Evolutionary conservation across 2,888 invertebrate species (phyloP), one percentile per base, ranked within the genome.

Genomic region (Hirtodrosophila trivittata): DNA sequence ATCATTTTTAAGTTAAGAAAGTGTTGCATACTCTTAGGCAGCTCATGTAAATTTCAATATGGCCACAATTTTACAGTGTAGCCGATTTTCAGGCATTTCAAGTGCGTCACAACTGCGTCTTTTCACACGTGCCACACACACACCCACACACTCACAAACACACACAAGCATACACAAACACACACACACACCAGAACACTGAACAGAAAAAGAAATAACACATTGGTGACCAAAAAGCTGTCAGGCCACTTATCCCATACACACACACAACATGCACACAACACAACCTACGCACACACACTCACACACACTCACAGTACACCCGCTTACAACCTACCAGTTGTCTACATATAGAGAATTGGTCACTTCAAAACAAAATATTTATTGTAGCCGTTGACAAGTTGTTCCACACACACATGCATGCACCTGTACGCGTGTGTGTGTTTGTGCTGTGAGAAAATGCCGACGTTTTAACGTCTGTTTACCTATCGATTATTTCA

Each of bases 401-500:
- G 64, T 66, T 69, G 66, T 47, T 39, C 32, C 10, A 28, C 5
- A 28, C 28, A 28, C 52, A 43, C 32, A 56, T 33, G 62, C 10
- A 50, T 41, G 16, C 9, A 6, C 32, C n/a, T 5, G 14, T 14
- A 41, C 16, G 21, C 14, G 33, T 39, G 14, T 28, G 25, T 26
- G 43, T 28, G 18, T 38, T 38, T 28, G 35, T 33, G 45, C 26
- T 77, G 71, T 77, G 76, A 65, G 86, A 83, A 84, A 86, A 77
- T 86, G 65, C 71, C 77, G 69, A 75, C 81, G 75, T 75, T 86
- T 87, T 83, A 87, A 77, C 86, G 86, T 85, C 74, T 87, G 87
- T 87, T 87, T 87, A 83, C 83, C 78, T 71, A 86, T 87, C 87
- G 87, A 87, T 87, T 87, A 87, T 86, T 87, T 87, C 87, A 86